Conservation (phyloP, 2,888 invertebrate genomes). For the Smittia sp. region DNA sequence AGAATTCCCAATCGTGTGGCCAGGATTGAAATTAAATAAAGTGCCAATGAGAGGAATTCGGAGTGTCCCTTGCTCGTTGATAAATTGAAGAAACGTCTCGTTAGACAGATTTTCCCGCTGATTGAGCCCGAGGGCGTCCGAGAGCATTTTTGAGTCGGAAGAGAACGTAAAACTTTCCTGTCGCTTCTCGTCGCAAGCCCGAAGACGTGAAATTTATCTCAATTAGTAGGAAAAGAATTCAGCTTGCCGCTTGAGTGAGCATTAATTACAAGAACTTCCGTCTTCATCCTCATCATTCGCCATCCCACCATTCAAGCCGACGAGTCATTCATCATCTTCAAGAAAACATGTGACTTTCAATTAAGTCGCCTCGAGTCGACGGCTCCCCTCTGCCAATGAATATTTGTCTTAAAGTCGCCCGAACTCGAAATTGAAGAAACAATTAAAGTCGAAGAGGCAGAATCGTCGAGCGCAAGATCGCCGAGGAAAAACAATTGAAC, state of each 20-base stretch:
- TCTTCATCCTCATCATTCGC: slow-evolving; percentile 9
- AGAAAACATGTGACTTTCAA: slow-evolving; percentile 41
- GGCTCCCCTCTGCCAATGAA: not conserved
- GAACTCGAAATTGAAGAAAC: too few relatives aligned
- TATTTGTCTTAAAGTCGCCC: not conserved
- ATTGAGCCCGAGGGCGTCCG: not conserved
- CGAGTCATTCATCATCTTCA: slow-evolving; percentile 35
- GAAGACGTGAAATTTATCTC: slow-evolving; percentile 40
- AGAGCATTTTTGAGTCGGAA: not conserved
- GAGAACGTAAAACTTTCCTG: not conserved
- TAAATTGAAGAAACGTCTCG: not conserved
- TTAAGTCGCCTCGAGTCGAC: slow-evolving; percentile 11
- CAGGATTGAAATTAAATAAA: slow-evolving; percentile 6
- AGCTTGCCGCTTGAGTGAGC: slow-evolving; percentile 39
- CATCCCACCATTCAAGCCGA: not conserved
- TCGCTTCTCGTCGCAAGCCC: too few relatives aligned
- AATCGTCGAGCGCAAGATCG: not conserved
- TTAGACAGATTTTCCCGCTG: not conserved
- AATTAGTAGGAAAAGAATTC: slow-evolving; percentile 31
- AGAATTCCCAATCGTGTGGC: not conserved
- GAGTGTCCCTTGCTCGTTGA: not conserved
- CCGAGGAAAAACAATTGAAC: not conserved
- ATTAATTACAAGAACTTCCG: slow-evolving; percentile 33
- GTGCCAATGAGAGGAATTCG: not conserved
- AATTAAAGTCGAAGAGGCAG: too few relatives aligned